Base-by-base conservation (phyloP, 2,888 invertebrate genomes). In the Aphelenchoides bicaudatus region DNA sequence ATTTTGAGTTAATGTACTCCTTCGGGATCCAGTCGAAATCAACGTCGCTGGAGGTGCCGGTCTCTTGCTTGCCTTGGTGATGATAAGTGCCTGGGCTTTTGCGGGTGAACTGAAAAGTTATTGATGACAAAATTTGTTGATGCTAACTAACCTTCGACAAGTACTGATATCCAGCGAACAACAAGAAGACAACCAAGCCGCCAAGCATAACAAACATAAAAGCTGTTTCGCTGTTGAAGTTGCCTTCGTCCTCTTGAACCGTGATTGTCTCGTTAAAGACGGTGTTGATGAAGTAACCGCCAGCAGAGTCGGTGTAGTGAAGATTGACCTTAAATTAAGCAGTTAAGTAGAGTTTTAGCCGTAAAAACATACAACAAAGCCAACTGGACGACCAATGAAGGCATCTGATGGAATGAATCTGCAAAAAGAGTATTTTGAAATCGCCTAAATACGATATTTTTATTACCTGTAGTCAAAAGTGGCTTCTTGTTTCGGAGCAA, bases 11-110 rank as follows among this genome's bases (percentile, higher is more conserved):
- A n/a, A n/a, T n/a, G n/a, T n/a, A n/a, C n/a, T n/a, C n/a, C n/a
- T n/a, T n/a, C n/a, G 98, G 96, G 78, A 98, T 84, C 98, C 98
- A 98, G 74, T 98, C 94, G 79, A 90, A 94, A 82, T 98, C 96
- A 2, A 99, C 91, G 81, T 91, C 90, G 74, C 88, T 86, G 61
- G 86, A 86, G 0, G 94, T 94, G 64, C 94, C 94, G 72, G 90
- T 88, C 83, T 98, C 94, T 51, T 72, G 67, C 3, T 28, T 21
- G 47, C 61, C 56, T 6, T 61, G 52, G 28, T 62, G 58, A n/a
- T n/a, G n/a, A 58, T 69, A 67, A 61, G 73, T 70, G 39, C 67
- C 61, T 58, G 75, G 61, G 23, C 69, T 65, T 60, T 76, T 78
- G 49, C 73, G 67, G 3, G 74, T 69, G 56, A 76, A 66, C 71